Evolutionary conservation across 1,140 invertebrate species (phyloP), one percentile per base, ranked within the genome.

Genomic region (Brachionus rubens): DNA sequence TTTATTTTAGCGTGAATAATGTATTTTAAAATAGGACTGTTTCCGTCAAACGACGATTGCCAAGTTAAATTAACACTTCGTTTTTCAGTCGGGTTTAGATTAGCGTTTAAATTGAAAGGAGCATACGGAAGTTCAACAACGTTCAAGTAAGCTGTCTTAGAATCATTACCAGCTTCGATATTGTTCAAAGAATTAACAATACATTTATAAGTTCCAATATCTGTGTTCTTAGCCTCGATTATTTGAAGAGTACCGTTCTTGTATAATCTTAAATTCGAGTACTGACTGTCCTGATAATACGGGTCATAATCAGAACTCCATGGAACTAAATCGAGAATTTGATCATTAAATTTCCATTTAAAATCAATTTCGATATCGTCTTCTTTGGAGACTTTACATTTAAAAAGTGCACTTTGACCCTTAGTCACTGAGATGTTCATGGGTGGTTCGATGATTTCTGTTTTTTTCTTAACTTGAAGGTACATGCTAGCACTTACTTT

Each of bases 11-110:
- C 91, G 82, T 98, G 92, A 26, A 99, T 88, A 77, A 96, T 93
- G 83, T 91, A 98, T 81, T 95, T 93, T 75, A 91, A 88, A 54
- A 96, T 92, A 1, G 92, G 92, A 82, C 92, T 95, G 82, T 98
- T 97, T 46, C 96, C 96, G 86, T 99, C 92, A 84, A 97, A 99
- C 10, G 92, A 92, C 0, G 92, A 91, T 7, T 91, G 91, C 96
- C 96, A 99, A 12, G 89, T 90, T 0, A 99, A 89, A 82, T 96
- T 94, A 40, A 98, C 92, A 12, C 84, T 83, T 78, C 82, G 78
- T 5, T 82, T 83, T 68, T 81, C 79, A 19, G 82, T 79, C 50
- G 52, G 79, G 79, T 79, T 78, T 19, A 92, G 87, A 52, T 86
- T 30, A 7, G 68, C 68, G 50, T 72, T 52, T 52, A 72, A 50